These are phyloP conservation scores for Dromaius novaehollandiae DNA, from an alignment of 2,113 vertebrate genomes.

Conservation along the genomic window DNA sequence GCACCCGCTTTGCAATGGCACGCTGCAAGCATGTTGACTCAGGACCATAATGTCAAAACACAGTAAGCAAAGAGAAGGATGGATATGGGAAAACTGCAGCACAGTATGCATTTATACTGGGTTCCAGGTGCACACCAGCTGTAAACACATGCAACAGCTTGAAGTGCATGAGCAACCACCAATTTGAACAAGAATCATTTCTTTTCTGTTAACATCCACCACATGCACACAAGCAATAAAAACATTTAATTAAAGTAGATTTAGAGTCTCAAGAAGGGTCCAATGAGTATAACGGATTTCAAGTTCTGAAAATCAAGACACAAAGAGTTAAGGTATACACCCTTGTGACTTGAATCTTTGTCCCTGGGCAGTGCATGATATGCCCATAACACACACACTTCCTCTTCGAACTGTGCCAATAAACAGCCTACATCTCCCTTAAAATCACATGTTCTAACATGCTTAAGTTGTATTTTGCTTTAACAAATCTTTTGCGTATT, in stretches of 20 bases:
- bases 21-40: neutral
- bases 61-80: neutral
- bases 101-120: neutral
- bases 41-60: neutral
- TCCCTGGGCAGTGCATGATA: neutral
- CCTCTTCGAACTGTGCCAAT: neutral
- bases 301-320: neutral
- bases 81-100: neutral
- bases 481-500: neutral
- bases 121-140: neutral
- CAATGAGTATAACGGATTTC: neutral
- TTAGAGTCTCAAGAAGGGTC: neutral
- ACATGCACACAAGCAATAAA: neutral
- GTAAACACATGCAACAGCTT: neutral
- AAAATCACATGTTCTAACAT: neutral
- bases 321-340: neutral
- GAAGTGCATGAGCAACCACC: neutral
- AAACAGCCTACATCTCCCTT: neutral
- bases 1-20: neutral
- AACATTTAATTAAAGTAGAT: neutral
- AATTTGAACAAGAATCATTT: neutral
- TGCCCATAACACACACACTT: too few relatives aligned
- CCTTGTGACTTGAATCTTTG: neutral
- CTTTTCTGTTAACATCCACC: neutral
- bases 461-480: neutral